A percentile compares a stretch with the other conserved stretches of the same genome.
phyloP scores from a whole-genome alignment of 2,888 invertebrate genomes.

The Leistus spinibarbis region DNA sequence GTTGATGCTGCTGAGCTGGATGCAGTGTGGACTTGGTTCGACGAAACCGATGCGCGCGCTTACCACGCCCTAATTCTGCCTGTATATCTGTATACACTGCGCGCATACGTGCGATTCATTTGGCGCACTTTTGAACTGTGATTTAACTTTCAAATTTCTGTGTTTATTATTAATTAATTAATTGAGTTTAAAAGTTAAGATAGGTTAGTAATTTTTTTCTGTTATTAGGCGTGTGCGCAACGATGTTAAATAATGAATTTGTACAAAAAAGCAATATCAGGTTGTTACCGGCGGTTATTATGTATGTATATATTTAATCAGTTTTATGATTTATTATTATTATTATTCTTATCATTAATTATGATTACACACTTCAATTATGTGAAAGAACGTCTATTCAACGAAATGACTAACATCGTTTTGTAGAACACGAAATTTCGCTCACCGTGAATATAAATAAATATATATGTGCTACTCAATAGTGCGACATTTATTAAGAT shows the following conservation, averaged over 20 bases:
- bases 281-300: constrained; percentile 37
- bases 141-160: constrained; percentile 37
- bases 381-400: background rate
- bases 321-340: constrained; percentile 38
- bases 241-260: constrained; percentile 19
- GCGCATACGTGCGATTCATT: background rate
- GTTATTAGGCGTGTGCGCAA: constrained; percentile 1
- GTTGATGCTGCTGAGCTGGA: no score
- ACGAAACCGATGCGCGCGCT: background rate
- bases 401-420: background rate
- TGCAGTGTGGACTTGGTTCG: no score
- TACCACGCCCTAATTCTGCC: background rate
- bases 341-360: background rate
- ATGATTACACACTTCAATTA: background rate
- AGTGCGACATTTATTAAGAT: constrained; percentile 23
- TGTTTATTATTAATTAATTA: constrained; percentile 33
- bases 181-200: constrained; percentile 15
- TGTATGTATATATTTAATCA: constrained; percentile 39
- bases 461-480: background rate
- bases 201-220: constrained; percentile 14
- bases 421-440: background rate
- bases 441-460: background rate
- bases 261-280: constrained; percentile 39
- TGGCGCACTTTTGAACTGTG: constrained; percentile 36
- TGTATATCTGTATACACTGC: background rate